Base-by-base conservation (phyloP, 2,888 invertebrate genomes). In the Frankliniella intonsa region DNA sequence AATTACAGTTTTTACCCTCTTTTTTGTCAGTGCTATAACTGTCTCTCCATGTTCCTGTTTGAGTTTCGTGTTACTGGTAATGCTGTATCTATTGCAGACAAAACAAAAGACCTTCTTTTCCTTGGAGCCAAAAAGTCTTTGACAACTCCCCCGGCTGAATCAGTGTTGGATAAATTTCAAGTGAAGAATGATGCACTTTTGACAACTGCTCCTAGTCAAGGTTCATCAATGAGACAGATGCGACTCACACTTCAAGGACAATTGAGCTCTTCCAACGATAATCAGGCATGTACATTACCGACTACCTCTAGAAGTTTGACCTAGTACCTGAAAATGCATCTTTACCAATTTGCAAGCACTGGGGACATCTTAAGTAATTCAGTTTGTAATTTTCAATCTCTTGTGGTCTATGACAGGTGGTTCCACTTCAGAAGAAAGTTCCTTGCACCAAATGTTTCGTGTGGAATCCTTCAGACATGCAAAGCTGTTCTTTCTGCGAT, bases 51-150 rank as follows among this genome's bases (percentile, higher is more conserved):
- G 11, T 55, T 55, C 2, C 55, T 55, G 11, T 55, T 3, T 14
- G 55, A 55, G 17, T 7, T 55, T 2, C 2, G 55, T 55, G 11
- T 38, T 38, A 38, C 2, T 38, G 38, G 5, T 38, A 38, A 3
- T 38, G 38, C 5, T 76, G 2, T 62, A 25, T 76, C 12, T 5
- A 69, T 69, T 25, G 22, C 69, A 76, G 69, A 76, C 25, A 76
- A 76, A 12, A 76, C 69, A 9, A 76, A 76, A 76, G 25, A 76
- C 12, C 25, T 76, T n/a, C 69, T 76, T n/a, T 76, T 76, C 69
- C 69, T 76, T 76, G 69, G 69, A 76, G 69, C 69, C 25, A 76
- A 76, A 25, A 76, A 76, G 25, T 25, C 69, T 76, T 9, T 9
- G 19, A 19, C 55, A 55, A 19, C 55, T 12, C 14, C 55, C 19